Evolutionary conservation across 2,888 invertebrate species (phyloP).

Genomic region (Minunthozetes semirufus): DNA sequence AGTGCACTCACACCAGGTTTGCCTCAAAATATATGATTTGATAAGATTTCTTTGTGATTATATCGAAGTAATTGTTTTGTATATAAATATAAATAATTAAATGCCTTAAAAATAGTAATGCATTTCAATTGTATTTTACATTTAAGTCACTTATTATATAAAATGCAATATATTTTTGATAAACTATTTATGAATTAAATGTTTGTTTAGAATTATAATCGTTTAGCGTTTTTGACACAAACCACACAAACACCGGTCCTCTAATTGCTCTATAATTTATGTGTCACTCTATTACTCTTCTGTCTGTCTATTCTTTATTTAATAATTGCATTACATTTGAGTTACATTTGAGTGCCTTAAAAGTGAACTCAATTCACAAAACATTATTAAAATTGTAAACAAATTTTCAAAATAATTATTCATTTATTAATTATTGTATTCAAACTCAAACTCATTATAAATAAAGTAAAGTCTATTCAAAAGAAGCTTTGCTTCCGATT

Average conservation of each 20-base stretch:
- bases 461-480: slow-evolving; percentile 19
- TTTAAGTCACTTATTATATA: neutral
- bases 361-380: neutral
- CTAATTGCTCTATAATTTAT: neutral
- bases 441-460: neutral
- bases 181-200: slow-evolving; percentile 1
- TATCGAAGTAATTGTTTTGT: neutral
- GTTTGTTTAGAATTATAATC: neutral
- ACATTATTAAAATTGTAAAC: neutral
- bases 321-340: neutral
- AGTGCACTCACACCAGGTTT: neutral
- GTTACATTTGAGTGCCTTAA: too few relatives aligned
- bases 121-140: neutral
- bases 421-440: slow-evolving; percentile 8
- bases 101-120: too few relatives aligned
- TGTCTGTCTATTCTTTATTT: neutral
- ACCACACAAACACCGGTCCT: slow-evolving; percentile 3
- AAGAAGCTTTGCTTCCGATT: slow-evolving; percentile 2
- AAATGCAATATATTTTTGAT: slow-evolving; percentile 18
- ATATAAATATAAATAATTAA: neutral
- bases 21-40: neutral
- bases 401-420: neutral
- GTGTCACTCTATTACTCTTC: neutral
- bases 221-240: neutral
- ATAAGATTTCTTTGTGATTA: neutral